Conservation (phyloP, 2,888 invertebrate species). For the Neoitamus cyanurus region DNA sequence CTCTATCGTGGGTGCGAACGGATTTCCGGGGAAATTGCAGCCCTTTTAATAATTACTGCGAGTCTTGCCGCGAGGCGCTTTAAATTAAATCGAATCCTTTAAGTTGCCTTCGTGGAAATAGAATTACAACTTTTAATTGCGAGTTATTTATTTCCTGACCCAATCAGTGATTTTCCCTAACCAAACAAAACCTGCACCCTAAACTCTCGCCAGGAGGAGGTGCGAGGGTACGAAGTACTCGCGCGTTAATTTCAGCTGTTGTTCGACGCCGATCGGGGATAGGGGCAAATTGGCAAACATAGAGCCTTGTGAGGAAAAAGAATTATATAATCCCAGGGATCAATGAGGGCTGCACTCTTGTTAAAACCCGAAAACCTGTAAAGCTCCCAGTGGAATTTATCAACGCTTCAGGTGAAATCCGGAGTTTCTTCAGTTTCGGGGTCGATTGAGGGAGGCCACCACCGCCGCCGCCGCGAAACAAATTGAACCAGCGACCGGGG, state of each 20-base stretch:
- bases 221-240: neutral
- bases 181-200: neutral
- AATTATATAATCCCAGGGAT: neutral
- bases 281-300: neutral
- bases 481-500: neutral
- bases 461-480: neutral
- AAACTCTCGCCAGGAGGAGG: neutral
- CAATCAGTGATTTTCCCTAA: constrained; percentile 8
- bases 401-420: neutral
- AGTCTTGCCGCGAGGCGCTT: neutral
- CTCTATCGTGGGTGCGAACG: neutral
- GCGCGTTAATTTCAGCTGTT: constrained; percentile 3
- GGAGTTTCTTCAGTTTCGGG: neutral
- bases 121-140: constrained; percentile 40
- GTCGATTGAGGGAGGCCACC: neutral
- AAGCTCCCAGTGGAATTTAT: neutral
- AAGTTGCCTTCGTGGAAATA: constrained; percentile 17
- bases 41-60: constrained; percentile 39
- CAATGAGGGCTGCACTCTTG: constrained; percentile 10
- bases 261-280: too few relatives aligned
- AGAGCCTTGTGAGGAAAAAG: neutral
- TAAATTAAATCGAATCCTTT: constrained; percentile 29
- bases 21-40: constrained; percentile 6
- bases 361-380: neutral
- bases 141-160: constrained; percentile 26